phyloP scores from a whole-genome alignment of 2,113 vertebrate species.

The Hippoglossus stenolepis region DNA sequence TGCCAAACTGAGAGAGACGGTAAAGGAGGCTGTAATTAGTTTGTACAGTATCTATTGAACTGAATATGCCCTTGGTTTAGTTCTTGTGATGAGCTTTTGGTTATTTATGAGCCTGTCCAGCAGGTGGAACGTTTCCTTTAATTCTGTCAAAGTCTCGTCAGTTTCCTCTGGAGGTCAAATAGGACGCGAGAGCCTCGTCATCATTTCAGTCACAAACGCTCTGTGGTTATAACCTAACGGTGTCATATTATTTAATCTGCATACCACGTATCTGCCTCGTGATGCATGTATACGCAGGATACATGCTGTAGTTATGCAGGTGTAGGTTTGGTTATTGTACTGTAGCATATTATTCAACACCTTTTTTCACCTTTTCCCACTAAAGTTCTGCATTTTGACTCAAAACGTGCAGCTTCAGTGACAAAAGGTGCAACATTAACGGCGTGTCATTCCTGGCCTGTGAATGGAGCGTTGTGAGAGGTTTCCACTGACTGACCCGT shows the following conservation, averaged over 20 bases:
- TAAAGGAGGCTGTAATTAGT: conserved; percentile 53
- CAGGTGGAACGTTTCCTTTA: conserved; percentile 55
- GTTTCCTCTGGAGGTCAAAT: background rate
- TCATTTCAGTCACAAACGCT: background rate
- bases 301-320: conserved; percentile 39
- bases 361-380: no score
- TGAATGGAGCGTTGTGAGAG: background rate
- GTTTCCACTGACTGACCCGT: conserved; percentile 2
- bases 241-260: conserved; percentile 21
- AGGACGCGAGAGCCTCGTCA: background rate
- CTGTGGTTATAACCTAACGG: background rate
- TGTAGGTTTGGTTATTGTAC: conserved; percentile 37
- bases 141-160: conserved; percentile 30
- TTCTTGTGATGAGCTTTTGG: conserved; percentile 45
- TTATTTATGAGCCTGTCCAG: conserved; percentile 69
- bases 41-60: conserved; percentile 71
- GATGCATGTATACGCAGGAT: conserved; percentile 5
- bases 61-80: conserved; percentile 57
- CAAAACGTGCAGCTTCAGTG: background rate
- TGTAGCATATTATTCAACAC: conserved; percentile 20
- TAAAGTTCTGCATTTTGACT: background rate
- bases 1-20: conserved; percentile 45
- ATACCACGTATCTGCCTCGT: conserved; percentile 17
- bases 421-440: background rate
- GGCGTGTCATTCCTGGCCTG: background rate